Conservation (phyloP, 2,888 invertebrate genomes). For the Platycheirus rosarum region DNA sequence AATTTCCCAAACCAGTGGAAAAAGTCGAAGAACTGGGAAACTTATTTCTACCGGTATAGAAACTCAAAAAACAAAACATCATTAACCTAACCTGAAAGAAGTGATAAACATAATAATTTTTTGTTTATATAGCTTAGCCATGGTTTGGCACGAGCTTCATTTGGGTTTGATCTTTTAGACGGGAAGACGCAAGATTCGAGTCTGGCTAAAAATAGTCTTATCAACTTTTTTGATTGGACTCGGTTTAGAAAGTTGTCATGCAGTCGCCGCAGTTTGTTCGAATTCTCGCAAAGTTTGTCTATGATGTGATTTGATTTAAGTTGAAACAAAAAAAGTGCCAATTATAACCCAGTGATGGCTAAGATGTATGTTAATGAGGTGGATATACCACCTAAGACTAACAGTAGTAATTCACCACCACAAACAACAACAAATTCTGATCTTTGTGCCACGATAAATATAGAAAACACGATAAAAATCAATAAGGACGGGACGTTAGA, state of each 20-base stretch:
- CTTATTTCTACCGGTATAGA: slow-evolving; percentile 12
- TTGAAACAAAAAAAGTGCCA: slow-evolving; percentile 1
- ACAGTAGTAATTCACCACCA: slow-evolving; percentile 20
- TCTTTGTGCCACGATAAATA: slow-evolving; percentile 53
- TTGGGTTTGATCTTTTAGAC: slow-evolving; percentile 1
- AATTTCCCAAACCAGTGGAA: slow-evolving; percentile 23
- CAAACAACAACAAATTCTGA: slow-evolving; percentile 33
- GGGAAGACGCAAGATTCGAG: neutral
- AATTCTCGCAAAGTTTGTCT: neutral
- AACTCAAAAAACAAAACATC: neutral
- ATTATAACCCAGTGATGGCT: no score
- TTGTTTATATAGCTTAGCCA: slow-evolving; percentile 23
- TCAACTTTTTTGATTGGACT: slow-evolving; percentile 13
- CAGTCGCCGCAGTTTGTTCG: neutral
- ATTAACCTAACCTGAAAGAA: neutral
- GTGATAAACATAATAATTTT: neutral
- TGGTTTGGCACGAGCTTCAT: slow-evolving; percentile 2
- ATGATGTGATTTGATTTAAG: slow-evolving; percentile 15
- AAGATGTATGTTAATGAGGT: slow-evolving; percentile 75
- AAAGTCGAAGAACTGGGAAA: neutral
- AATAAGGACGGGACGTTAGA: slow-evolving; percentile 42
- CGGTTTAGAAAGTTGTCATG: neutral
- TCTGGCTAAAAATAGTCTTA: slow-evolving; percentile 16
- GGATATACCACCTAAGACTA: slow-evolving; percentile 50
- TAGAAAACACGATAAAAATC: slow-evolving; percentile 71